Conservation (phyloP, 1,140 invertebrate genomes). For the Philopotamus ludificatus region DNA sequence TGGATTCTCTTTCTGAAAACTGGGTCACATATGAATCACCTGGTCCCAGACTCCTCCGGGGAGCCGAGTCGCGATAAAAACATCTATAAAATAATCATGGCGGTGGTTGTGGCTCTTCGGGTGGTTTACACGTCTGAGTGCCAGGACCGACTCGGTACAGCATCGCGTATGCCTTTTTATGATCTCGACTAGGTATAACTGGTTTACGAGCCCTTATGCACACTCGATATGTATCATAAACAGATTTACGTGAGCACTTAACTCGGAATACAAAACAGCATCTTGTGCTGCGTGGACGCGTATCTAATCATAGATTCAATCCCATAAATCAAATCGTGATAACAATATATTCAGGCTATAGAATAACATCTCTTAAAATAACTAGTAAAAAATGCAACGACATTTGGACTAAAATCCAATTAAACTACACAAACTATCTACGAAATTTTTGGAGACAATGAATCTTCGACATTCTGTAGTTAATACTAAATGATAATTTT, state of each 20-base stretch:
- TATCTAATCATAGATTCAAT: neutral
- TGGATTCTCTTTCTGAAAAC: conserved; percentile 25
- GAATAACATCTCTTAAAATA: too few relatives aligned
- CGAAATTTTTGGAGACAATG: too few relatives aligned
- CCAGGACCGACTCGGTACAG: neutral
- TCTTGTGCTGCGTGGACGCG: neutral
- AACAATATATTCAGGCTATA: too few relatives aligned
- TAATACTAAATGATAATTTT: too few relatives aligned
- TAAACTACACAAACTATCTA: too few relatives aligned
- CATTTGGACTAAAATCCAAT: too few relatives aligned
- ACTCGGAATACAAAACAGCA: neutral
- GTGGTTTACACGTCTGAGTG: neutral
- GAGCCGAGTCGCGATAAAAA: conserved; percentile 26
- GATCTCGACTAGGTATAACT: neutral
- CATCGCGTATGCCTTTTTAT: neutral
- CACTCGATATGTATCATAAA: neutral
- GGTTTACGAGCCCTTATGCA: neutral
- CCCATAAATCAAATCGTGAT: too few relatives aligned
- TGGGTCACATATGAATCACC: conserved; percentile 26
- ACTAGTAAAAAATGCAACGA: too few relatives aligned
- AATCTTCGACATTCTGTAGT: too few relatives aligned
- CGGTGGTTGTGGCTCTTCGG: conserved; percentile 13
- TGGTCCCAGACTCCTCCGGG: conserved; percentile 2
- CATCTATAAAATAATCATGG: conserved; percentile 34
- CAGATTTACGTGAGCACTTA: neutral